A percentile compares a stretch with the other conserved stretches of the same genome.
Evolutionary conservation across 2,113 vertebrate species (phyloP).

Genomic region (Desmodus rotundus): DNA sequence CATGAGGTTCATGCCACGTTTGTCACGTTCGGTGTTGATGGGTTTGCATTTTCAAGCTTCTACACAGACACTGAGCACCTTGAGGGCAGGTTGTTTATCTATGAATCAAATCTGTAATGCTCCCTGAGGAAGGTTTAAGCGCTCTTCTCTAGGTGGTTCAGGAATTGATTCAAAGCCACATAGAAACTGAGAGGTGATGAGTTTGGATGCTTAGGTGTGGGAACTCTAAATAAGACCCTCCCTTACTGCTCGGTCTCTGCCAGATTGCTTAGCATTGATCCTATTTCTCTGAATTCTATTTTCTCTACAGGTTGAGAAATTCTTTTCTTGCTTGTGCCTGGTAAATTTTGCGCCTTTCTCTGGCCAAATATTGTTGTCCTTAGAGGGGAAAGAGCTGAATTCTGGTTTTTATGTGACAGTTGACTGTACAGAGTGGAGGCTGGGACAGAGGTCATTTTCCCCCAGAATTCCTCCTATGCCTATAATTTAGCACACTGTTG

Average conservation of each 20-base stretch:
- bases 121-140: background rate
- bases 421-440: background rate
- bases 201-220: accelerated
- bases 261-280: background rate
- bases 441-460: background rate
- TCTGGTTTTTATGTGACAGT: background rate
- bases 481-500: background rate
- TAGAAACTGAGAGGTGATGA: background rate
- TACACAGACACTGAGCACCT: background rate
- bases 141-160: background rate
- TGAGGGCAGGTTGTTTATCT: background rate
- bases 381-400: background rate
- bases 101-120: background rate
- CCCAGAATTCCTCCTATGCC: background rate
- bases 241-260: background rate
- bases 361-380: background rate
- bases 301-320: background rate
- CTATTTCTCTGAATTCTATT: background rate
- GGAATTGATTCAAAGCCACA: background rate
- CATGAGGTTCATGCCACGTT: background rate
- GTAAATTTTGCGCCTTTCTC: background rate
- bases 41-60: background rate
- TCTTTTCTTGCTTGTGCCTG: background rate
- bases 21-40: background rate
- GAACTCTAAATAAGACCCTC: background rate